Evolutionary conservation across 2,113 vertebrate species (phyloP).

Genomic region (Proterorhinus semilunaris): DNA sequence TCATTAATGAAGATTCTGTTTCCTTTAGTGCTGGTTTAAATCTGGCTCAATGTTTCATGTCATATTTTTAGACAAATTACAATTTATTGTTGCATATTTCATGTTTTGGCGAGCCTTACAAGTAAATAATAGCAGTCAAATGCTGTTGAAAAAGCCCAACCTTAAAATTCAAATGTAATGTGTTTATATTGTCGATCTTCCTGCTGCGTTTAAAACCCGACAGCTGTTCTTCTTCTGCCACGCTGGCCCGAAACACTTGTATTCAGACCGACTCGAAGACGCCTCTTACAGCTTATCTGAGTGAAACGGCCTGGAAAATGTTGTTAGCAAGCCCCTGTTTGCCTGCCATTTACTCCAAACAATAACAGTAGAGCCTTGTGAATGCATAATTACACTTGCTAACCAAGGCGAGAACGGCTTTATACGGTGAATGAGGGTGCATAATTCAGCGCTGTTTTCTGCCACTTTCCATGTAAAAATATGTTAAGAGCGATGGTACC

Average conservation of each 20-base stretch:
- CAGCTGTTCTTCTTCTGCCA: slow-evolving; percentile 26
- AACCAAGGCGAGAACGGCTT: slow-evolving; percentile 17
- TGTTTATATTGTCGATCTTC: slow-evolving; percentile 14
- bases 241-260: not conserved
- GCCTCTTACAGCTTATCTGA: slow-evolving; percentile 43
- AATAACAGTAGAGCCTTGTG: slow-evolving; percentile 37
- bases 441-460: not conserved
- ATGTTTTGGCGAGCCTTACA: no score
- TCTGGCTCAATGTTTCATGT: no score
- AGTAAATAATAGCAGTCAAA: not conserved
- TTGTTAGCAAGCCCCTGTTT: slow-evolving; percentile 23
- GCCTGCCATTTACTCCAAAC: slow-evolving; percentile 41
- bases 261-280: slow-evolving; percentile 28
- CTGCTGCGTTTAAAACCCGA: slow-evolving; percentile 22
- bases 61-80: no score
- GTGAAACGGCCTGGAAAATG: slow-evolving; percentile 44
- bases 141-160: not conserved
- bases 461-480: not conserved
- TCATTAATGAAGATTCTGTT: no score
- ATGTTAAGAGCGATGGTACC: slow-evolving; percentile 64
- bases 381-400: slow-evolving; percentile 32
- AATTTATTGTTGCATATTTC: no score
- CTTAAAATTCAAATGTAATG: slow-evolving; percentile 5
- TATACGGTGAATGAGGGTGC: not conserved
- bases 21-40: no score